Conservation (phyloP, 1,140 invertebrate genomes). For the Mesaphorura yosii region DNA sequence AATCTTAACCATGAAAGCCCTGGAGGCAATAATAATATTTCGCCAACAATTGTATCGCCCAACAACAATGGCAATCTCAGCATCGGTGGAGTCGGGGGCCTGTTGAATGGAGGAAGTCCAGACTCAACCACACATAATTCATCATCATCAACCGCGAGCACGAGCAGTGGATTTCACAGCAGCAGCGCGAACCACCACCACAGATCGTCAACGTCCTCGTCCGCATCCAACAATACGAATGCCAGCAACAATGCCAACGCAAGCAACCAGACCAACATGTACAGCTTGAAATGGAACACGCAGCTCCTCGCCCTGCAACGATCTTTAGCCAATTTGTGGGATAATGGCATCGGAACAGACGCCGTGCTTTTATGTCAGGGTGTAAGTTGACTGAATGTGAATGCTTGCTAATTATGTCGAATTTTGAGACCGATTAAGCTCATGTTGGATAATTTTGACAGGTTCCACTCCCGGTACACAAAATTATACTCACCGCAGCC, state of each 20-base stretch:
- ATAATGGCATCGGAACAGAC: conserved; percentile 31
- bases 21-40: too few species aligned
- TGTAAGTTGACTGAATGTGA: too few species aligned
- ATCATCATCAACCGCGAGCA: too few species aligned
- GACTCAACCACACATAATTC: conserved; percentile 27
- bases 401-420: neutral
- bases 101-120: conserved; percentile 24
- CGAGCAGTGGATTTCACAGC: conserved; percentile 10
- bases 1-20: too few species aligned
- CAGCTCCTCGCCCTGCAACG: conserved; percentile 29
- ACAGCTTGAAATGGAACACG: conserved; percentile 31
- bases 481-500: conserved; percentile 31
- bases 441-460: too few species aligned
- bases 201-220: neutral
- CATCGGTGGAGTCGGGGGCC: conserved; percentile 6
- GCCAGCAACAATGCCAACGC: conserved; percentile 2
- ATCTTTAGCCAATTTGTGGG: conserved; percentile 30
- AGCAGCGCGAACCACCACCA: conserved; percentile 6
- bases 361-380: conserved; percentile 32
- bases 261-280: conserved; percentile 24
- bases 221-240: neutral
- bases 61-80: neutral
- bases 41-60: too few species aligned
- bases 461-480: conserved; percentile 29
- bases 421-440: neutral